Percentiles rank a stretch among this genome's conserved stretches.
These are phyloP conservation scores for Unio pictorum DNA, from an alignment of 2,888 invertebrate genomes.

Conservation along the genomic window DNA sequence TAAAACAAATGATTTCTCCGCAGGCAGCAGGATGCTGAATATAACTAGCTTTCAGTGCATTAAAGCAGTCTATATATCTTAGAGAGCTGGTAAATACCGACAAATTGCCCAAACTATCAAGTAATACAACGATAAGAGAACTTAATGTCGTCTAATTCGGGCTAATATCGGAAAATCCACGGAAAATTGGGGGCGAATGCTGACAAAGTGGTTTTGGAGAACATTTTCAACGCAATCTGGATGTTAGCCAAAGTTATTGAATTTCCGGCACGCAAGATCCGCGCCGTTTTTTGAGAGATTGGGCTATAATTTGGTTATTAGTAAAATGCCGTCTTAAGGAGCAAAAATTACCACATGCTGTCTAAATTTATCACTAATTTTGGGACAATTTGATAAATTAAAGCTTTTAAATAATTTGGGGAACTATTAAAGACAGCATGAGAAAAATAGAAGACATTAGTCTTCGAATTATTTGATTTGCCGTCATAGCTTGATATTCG, in stretches of 20 bases:
- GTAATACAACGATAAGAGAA: constrained; percentile 28
- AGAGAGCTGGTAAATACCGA: no score
- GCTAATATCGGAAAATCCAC: constrained; percentile 33
- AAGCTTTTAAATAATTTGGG: constrained; percentile 13
- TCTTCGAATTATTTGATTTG: no score
- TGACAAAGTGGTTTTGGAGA: constrained; percentile 12
- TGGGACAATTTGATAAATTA: constrained; percentile 32
- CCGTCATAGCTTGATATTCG: no score
- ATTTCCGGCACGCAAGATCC: constrained; percentile 30
- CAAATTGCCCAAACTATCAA: no score
- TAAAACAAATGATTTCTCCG: no score
- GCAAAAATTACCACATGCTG: constrained; percentile 21
- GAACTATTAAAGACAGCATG: no score
- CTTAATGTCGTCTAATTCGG: constrained; percentile 35
- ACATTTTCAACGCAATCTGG: constrained; percentile 8
- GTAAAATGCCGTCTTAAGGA: constrained; percentile 19
- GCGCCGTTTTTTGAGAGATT: constrained; percentile 21
- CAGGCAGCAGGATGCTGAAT: no score
- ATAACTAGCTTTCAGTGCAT: no score
- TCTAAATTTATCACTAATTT: constrained; percentile 32
- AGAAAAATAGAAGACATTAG: no score
- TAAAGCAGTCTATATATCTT: no score
- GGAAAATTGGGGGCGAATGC: constrained; percentile 37
- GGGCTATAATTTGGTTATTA: constrained; percentile 27
- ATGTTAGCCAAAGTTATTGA: constrained; percentile 20